Conservation (phyloP, 1,140 invertebrate genomes). For the Palaemon carinicauda region DNA sequence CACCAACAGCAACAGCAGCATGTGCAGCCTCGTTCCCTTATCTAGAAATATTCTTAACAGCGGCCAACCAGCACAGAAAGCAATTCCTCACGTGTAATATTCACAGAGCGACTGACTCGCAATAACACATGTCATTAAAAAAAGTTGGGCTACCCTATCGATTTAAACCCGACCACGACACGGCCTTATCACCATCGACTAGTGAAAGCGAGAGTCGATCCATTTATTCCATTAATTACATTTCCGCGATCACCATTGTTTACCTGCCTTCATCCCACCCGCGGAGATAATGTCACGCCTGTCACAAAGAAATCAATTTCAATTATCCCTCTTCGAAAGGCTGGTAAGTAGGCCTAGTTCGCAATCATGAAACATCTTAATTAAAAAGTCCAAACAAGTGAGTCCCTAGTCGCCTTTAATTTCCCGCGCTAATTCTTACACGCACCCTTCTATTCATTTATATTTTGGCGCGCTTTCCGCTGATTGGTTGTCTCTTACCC, state of each 20-base stretch:
- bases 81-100: too few relatives aligned
- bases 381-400: slow-evolving; percentile 38
- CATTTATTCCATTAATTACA: slow-evolving; percentile 26
- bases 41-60: neutral
- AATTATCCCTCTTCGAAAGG: slow-evolving; percentile 30
- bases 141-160: too few relatives aligned
- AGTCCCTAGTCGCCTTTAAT: slow-evolving; percentile 18
- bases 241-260: slow-evolving; percentile 22
- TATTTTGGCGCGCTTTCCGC: slow-evolving; percentile 28
- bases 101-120: too few relatives aligned
- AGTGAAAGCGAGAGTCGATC: neutral
- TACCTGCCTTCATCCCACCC: neutral
- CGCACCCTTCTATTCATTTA: slow-evolving; percentile 36
- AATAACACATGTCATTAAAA: too few relatives aligned
- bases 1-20: neutral
- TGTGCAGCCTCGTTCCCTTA: neutral
- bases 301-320: slow-evolving; percentile 40
- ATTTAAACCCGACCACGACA: too few relatives aligned
- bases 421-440: slow-evolving; percentile 49
- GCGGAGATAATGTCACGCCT: slow-evolving; percentile 28
- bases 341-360: slow-evolving; percentile 26
- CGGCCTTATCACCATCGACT: too few relatives aligned
- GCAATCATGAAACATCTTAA: slow-evolving; percentile 39
- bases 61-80: too few relatives aligned
- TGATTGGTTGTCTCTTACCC: slow-evolving; percentile 44